phyloP scores from a whole-genome alignment of 30 jellyfish, hydroid and myxozoan genomes.

The Clytia hemisphaerica region DNA sequence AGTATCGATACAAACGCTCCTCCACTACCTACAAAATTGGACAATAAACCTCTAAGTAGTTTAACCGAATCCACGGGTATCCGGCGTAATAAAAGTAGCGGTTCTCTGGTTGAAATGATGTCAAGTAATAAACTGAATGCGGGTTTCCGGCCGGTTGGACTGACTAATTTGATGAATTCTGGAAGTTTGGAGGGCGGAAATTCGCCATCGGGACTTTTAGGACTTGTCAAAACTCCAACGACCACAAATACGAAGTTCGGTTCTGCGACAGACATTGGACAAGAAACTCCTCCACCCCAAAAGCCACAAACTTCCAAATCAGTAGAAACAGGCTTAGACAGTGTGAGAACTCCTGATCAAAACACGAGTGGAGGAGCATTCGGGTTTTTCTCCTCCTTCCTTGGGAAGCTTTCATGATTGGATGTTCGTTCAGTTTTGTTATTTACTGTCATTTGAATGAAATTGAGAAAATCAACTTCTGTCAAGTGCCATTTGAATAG shows the following conservation, averaged over 20 bases:
- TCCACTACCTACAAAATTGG: not conserved
- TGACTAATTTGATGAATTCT: not conserved
- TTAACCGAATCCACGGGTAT: not conserved
- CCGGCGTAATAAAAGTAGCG: conserved; percentile 7
- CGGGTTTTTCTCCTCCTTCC: not conserved
- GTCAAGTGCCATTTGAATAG: too few relatives aligned
- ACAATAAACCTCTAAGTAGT: not conserved
- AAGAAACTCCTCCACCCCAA: too few relatives aligned
- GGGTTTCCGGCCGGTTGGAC: conserved; percentile 4
- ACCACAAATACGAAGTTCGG: too few relatives aligned
- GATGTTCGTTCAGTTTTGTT: too few relatives aligned
- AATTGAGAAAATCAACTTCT: too few relatives aligned
- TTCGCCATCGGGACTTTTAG: not conserved
- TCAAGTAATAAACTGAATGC: not conserved
- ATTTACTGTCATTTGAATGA: too few relatives aligned
- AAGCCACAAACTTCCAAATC: not conserved
- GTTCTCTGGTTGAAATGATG: conserved; percentile 12
- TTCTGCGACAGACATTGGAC: too few relatives aligned
- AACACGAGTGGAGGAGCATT: not conserved
- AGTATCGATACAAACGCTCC: not conserved
- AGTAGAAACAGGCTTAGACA: conserved; percentile 2
- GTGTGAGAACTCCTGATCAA: not conserved
- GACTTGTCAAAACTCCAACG: too few relatives aligned
- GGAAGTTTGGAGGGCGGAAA: not conserved
- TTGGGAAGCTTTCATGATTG: conserved; percentile 11